Conservation (phyloP, 2,797 vertebrate genomes). For the Coranthus polyacanthus region DNA sequence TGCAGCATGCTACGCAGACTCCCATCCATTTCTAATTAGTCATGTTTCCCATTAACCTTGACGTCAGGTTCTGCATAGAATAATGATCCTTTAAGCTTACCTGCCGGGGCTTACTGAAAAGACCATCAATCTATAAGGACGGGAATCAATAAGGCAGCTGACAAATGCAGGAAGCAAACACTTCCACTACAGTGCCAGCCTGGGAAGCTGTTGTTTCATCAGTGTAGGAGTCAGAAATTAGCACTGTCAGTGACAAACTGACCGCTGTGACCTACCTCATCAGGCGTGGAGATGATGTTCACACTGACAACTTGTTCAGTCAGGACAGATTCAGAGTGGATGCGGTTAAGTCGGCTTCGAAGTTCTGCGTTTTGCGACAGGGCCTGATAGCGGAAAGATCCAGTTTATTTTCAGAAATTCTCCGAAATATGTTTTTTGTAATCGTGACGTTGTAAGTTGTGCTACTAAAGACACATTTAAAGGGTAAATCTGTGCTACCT, state of each 20-base stretch:
- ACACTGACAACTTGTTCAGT: slow-evolving; percentile 98
- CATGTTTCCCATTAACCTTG: slow-evolving; percentile 71
- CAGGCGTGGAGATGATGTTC: slow-evolving; percentile 97
- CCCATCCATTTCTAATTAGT: slow-evolving; percentile 65
- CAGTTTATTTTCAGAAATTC: slow-evolving; percentile 5
- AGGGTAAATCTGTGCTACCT: not conserved
- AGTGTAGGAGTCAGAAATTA: slow-evolving; percentile 45
- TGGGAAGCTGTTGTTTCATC: slow-evolving; percentile 35
- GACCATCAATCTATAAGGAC: slow-evolving; percentile 55
- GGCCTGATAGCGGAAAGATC: slow-evolving; percentile 86
- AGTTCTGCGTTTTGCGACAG: slow-evolving; percentile 98
- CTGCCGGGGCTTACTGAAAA: slow-evolving; percentile 49
- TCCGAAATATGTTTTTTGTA: not conserved
- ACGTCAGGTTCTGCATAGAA: slow-evolving; percentile 60
- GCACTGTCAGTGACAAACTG: slow-evolving; percentile 37
- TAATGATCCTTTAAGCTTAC: slow-evolving; percentile 62
- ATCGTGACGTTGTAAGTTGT: not conserved
- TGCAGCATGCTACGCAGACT: slow-evolving; percentile 46
- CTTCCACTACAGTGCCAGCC: slow-evolving; percentile 27
- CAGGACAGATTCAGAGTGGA: slow-evolving; percentile 97
- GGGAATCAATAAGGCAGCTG: slow-evolving; percentile 66
- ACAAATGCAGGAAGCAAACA: slow-evolving; percentile 60
- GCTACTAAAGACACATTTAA: not conserved
- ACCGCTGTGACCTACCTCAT: slow-evolving; percentile 89
- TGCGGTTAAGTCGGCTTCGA: slow-evolving; percentile 96